Evolutionary conservation across 2,888 invertebrate genomes (phyloP), one percentile per base, ranked within the genome.

Genomic region (Dolomedes plantarius): DNA sequence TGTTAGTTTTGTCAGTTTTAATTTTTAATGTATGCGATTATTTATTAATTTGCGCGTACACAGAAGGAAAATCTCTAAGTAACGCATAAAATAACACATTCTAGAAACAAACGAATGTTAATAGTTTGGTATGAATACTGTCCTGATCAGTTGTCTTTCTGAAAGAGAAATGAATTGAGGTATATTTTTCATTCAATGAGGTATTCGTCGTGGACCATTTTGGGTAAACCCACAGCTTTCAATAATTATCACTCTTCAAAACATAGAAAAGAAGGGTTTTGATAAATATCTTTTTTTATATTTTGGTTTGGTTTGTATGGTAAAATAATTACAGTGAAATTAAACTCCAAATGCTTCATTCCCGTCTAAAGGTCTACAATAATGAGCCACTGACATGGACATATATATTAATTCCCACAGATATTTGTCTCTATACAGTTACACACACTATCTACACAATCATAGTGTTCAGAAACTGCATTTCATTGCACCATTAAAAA

Each of bases 371-470:
- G 27, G 67, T 50, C 50, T 68, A 46, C 46, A 62, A 41, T 64
- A 50, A 50, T 68, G 74, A 78, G 69, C 62, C 50, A 75, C 36
- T 36, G 74, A 74, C 39, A 36, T 36, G 68, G 62, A 75, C 65
- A 75, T 69, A 32, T 64, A 68, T 64, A 32, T 71, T 50, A 64
- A 64, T 75, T 82, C 39, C 19, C 69, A 71, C 71, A 77, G 62
- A 67, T 67, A 13, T 9, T 46, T 74, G 76, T 73, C 23, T 85
- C 85, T 85, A 85, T 79, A 78, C 85, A 85, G 41, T 73, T 71
- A 83, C 83, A 77, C 72, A 73, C 65, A 75, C 79, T 79, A 79
- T 79, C 76, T 80, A 86, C 75, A 86, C 80, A 76, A 76, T 31
- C 69, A 79, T 80, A 80, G 74, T 75, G 64, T 75, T 71, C 69